Base-by-base conservation (phyloP, 2,113 vertebrate species). In the Colaptes auratus region DNA sequence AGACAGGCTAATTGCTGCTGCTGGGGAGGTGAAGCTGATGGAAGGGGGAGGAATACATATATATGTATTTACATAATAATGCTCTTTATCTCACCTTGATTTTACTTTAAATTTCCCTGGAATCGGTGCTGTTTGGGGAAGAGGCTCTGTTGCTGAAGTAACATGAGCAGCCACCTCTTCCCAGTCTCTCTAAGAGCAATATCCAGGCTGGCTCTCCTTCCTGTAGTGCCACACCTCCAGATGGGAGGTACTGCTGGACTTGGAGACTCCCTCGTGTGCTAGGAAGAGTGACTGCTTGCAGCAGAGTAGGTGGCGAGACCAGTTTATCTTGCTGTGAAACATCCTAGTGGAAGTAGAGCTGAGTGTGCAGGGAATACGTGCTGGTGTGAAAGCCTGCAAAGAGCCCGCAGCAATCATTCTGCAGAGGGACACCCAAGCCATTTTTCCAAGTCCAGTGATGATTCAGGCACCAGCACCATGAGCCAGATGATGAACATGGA, bases 201-300 rank as follows among this genome's bases (percentile, higher is more conserved):
- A 58, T n/a, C 63, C 61, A 28, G 44, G 39, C 25, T 89, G 73
- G 63, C n/a, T 88, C 63, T 79, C 42, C 69, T 86, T 92, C 89
- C 79, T 0, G 35, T 86, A 90, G 83, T 90, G 92, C 74, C 95
- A 90, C 86, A 71, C 92, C 93, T 92, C 86, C 7, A 0, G 48
- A 80, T 93, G 76, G 88, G 56, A 90, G 86, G 61, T 65, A 90
- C 36, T 90, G 79, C 86, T 90, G 85, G 82, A 76, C 58, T 90
- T 15, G 2, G 44, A 74, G 63, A 64, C 80, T 92, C 60, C 53
- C 75, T 91, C 60, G 76, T 95, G 80, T 31, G 31, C 66, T 10
- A 59, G 73, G 61, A 61, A 33, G 88, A 95, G 44, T 11, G 53
- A 76, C 21, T 69, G 18, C 69, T 96, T 92, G 73, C 58, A 91